These are phyloP conservation scores for Drosophila fulvimacula DNA, from an alignment of 2,888 invertebrate species.

Conservation along the genomic window DNA sequence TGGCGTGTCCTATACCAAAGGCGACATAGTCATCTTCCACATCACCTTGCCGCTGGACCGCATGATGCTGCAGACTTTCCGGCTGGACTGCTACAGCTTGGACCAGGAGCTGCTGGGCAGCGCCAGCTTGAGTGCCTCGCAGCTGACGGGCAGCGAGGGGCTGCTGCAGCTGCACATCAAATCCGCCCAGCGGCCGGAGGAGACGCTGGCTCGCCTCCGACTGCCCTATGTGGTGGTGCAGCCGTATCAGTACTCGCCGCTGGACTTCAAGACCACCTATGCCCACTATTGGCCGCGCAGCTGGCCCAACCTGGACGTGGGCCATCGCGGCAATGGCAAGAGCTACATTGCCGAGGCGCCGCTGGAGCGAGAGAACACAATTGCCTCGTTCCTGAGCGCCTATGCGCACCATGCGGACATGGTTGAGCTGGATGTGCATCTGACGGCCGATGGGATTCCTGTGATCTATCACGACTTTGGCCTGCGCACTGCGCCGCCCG, in stretches of 20 bases:
- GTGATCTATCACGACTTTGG: slow-evolving; percentile 98
- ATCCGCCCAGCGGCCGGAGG: slow-evolving; percentile 86
- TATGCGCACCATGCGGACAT: slow-evolving; percentile 97
- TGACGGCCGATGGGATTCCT: slow-evolving; percentile 96
- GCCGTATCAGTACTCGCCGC: slow-evolving; percentile 85
- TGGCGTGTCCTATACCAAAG: slow-evolving; percentile 74
- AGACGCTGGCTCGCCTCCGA: slow-evolving; percentile 92
- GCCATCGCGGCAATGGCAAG: slow-evolving; percentile 96
- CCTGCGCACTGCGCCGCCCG: slow-evolving; percentile 90
- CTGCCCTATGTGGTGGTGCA: slow-evolving; percentile 87
- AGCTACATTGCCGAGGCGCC: slow-evolving; percentile 91
- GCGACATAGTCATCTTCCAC: slow-evolving; percentile 82
- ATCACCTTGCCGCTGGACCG: slow-evolving; percentile 72
- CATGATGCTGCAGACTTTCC: slow-evolving; percentile 62
- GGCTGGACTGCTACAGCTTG: slow-evolving; percentile 70
- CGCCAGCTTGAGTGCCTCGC: slow-evolving; percentile 92
- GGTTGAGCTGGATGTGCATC: slow-evolving; percentile 99
- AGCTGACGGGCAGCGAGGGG: slow-evolving; percentile 91
- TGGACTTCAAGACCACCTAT: slow-evolving; percentile 92
- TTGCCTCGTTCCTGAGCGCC: slow-evolving; percentile 96
- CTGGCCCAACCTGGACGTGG: slow-evolving; percentile 95
- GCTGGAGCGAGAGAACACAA: slow-evolving; percentile 93
- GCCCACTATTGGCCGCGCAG: slow-evolving; percentile 94
- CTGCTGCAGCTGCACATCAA: slow-evolving; percentile 90
- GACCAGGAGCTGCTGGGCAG: slow-evolving; percentile 90